phyloP scores from a whole-genome alignment of 1,140 invertebrate genomes.

The Aplysia californica region DNA sequence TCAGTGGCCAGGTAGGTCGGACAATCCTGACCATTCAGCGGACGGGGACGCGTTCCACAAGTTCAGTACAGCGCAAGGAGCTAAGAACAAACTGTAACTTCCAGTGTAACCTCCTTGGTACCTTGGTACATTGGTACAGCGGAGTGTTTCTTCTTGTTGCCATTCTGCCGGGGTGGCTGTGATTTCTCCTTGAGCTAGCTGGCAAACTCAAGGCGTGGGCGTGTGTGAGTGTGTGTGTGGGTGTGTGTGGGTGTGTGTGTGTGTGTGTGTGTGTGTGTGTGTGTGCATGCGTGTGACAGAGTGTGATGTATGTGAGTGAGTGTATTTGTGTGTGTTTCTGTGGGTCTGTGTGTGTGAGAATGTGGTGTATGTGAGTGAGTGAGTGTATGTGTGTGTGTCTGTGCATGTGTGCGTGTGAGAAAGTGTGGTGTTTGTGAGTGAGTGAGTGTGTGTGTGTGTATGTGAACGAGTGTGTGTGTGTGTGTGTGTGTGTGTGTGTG shows the following conservation, averaged over 20 bases:
- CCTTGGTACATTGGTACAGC: neutral
- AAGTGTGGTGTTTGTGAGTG: slow-evolving; percentile 2
- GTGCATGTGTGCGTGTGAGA: neutral
- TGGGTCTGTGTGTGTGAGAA: neutral
- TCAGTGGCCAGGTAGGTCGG: too few species aligned
- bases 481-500: neutral
- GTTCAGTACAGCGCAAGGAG: neutral
- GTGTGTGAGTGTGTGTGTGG: slow-evolving; percentile 5
- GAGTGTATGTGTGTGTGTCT: neutral
- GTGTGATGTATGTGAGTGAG: too few species aligned
- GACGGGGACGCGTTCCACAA: neutral
- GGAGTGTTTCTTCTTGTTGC: neutral
- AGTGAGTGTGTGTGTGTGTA: slow-evolving; percentile 16
- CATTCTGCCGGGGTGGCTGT: neutral
- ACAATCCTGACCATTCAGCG: too few species aligned
- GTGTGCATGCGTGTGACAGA: too few species aligned
- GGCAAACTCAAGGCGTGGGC: neutral
- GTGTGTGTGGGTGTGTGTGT: too few species aligned
- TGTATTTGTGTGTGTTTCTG: too few species aligned
- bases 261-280: neutral
- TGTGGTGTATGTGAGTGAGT: neutral
- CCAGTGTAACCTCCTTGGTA: neutral
- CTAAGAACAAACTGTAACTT: neutral
- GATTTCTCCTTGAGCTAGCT: neutral
- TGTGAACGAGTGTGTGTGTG: too few species aligned